These are phyloP conservation scores for Scopus umbretta DNA, from an alignment of 2,113 vertebrate species.

Conservation along the genomic window DNA sequence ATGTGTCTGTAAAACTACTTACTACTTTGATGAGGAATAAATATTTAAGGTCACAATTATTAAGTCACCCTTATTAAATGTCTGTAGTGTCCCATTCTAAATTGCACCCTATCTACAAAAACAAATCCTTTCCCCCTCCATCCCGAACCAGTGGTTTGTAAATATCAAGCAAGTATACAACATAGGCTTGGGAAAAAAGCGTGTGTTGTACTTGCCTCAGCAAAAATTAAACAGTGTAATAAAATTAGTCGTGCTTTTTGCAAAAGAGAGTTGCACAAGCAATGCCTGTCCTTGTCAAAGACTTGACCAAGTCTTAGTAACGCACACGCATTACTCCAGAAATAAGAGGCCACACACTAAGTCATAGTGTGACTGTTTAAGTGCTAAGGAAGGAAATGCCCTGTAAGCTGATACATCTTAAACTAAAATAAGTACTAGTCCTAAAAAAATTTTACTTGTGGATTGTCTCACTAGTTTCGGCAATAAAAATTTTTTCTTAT, in stretches of 20 bases:
- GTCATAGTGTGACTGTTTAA: background rate
- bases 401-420: background rate
- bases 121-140: background rate
- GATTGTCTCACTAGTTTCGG: background rate
- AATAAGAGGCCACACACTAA: background rate
- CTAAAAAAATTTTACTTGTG: background rate
- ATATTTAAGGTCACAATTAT: too few species aligned
- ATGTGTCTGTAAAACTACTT: background rate
- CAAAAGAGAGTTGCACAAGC: background rate
- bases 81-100: background rate
- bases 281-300: background rate
- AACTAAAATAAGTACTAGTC: background rate
- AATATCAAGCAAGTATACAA: background rate
- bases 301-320: background rate
- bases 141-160: background rate
- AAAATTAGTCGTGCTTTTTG: background rate
- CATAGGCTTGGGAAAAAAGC: background rate
- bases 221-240: background rate
- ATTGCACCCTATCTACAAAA: background rate
- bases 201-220: background rate
- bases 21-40: background rate
- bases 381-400: background rate
- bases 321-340: background rate
- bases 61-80: background rate
- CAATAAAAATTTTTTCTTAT: background rate